Evolutionary conservation across 2,888 invertebrate species (phyloP).

Genomic region (Aleiodes leptofemur): DNA sequence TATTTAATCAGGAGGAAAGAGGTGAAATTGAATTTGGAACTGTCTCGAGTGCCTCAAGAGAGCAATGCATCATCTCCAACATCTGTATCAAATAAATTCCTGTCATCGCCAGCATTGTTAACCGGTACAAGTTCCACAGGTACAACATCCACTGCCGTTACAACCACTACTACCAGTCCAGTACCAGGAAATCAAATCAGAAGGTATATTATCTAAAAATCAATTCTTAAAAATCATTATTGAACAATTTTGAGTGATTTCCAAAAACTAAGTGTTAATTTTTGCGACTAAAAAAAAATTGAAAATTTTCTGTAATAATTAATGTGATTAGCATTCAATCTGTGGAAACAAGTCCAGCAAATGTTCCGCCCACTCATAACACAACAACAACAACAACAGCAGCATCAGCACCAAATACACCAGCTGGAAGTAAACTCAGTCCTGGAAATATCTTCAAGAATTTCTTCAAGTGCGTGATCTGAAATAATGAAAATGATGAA

Average conservation of each 20-base stretch:
- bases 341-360: slow-evolving; percentile 68
- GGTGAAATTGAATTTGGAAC: slow-evolving; percentile 72
- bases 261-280: background rate
- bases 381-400: slow-evolving; percentile 75
- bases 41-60: slow-evolving; percentile 71
- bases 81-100: slow-evolving; percentile 64
- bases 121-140: slow-evolving; percentile 67
- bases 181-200: slow-evolving; percentile 73
- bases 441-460: slow-evolving; percentile 95
- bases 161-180: slow-evolving; percentile 77
- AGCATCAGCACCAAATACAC: slow-evolving; percentile 80
- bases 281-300: background rate
- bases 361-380: slow-evolving; percentile 70
- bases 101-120: slow-evolving; percentile 62
- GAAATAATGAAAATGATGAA: slow-evolving; percentile 61
- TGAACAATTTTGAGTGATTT: too few species aligned
- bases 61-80: slow-evolving; percentile 70
- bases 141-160: slow-evolving; percentile 75
- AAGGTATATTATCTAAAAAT: slow-evolving; percentile 64
- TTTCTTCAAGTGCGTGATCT: slow-evolving; percentile 92
- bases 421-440: slow-evolving; percentile 84
- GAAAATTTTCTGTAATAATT: slow-evolving; percentile 49
- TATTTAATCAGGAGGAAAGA: slow-evolving; percentile 68
- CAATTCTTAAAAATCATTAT: too few species aligned
- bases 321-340: slow-evolving; percentile 68